These are phyloP conservation scores for Eretmochelys imbricata DNA, from an alignment of 2,113 vertebrate species.

Conservation along the genomic window DNA sequence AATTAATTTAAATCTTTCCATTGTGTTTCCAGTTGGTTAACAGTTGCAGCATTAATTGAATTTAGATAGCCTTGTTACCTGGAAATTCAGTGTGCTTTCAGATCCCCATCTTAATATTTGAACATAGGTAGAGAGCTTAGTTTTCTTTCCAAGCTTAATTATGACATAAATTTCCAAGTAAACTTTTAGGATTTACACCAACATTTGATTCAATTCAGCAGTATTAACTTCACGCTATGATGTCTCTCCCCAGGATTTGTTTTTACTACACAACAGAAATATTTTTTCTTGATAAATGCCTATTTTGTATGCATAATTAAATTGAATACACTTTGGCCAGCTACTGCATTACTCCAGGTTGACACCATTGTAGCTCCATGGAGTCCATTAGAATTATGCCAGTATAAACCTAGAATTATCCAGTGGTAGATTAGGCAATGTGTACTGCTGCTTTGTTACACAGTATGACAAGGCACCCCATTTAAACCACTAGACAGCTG, in stretches of 20 bases:
- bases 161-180: constrained; percentile 42
- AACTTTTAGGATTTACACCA: constrained; percentile 52
- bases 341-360: constrained; percentile 50
- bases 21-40: neutral
- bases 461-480: neutral
- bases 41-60: neutral
- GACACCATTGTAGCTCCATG: constrained; percentile 34
- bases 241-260: constrained; percentile 58
- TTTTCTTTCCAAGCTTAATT: neutral
- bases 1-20: neutral
- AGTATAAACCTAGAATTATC: neutral
- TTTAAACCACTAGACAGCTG: neutral
- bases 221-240: constrained; percentile 3
- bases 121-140: neutral
- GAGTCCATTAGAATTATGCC: constrained; percentile 34
- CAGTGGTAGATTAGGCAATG: constrained; percentile 14
- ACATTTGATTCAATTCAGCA: constrained; percentile 37
- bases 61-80: neutral
- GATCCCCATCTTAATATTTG: neutral
- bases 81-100: neutral
- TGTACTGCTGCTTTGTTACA: neutral
- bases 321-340: constrained; percentile 29
- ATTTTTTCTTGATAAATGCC: constrained; percentile 52
- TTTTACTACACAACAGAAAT: constrained; percentile 52
- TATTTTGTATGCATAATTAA: constrained; percentile 58